Conservation (phyloP, 35 echinoderm and acorn worm species). For the Ptychodera flava region DNA sequence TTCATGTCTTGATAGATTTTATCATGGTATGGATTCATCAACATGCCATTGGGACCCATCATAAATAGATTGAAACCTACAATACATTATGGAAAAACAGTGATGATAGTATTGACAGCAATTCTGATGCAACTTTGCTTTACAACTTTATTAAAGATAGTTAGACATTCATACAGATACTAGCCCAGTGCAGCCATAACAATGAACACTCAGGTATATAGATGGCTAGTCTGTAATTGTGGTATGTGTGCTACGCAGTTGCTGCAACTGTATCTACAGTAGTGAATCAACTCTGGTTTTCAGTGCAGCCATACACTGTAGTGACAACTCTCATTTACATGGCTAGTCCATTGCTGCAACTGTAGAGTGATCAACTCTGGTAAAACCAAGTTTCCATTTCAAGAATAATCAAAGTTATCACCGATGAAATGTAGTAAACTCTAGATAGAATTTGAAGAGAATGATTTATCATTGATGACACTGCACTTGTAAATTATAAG, state of each 20-base stretch:
- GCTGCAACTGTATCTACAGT: background rate
- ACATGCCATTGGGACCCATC: slow-evolving; percentile 60
- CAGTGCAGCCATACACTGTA: too few species aligned
- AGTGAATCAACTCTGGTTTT: too few species aligned
- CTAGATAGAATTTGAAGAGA: too few species aligned
- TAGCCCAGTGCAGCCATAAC: background rate
- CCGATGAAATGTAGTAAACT: too few species aligned
- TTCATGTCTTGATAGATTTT: slow-evolving; percentile 90
- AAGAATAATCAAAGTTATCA: too few species aligned
- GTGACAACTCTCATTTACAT: too few species aligned
- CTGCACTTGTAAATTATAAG: too few species aligned
- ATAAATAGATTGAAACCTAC: slow-evolving; percentile 87
- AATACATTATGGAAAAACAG: slow-evolving; percentile 15
- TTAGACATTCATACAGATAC: background rate
- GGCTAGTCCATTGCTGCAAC: too few species aligned
- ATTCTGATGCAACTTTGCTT: background rate
- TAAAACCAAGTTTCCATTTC: too few species aligned
- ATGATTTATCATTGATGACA: too few species aligned
- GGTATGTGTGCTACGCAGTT: background rate
- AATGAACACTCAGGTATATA: background rate
- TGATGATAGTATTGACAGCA: background rate
- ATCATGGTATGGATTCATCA: slow-evolving; percentile 72
- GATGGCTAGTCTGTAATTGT: background rate
- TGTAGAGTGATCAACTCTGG: too few species aligned
- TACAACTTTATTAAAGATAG: background rate